phyloP scores from a whole-genome alignment of 2,113 vertebrate genomes.

The Empidonax traillii region DNA sequence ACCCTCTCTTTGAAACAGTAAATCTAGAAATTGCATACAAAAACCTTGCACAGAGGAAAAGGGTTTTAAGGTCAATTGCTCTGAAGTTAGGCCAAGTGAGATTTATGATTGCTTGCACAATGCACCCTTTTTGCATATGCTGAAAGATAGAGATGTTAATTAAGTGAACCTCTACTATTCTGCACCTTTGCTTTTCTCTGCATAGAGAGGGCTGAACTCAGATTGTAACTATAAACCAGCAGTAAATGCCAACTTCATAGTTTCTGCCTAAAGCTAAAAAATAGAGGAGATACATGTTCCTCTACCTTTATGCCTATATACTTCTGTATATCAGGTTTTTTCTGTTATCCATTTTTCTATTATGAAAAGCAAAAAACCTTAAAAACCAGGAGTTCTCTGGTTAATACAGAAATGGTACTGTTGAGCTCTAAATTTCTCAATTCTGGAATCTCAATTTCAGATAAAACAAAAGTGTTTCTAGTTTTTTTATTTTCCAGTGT shows the following conservation, averaged over 20 bases:
- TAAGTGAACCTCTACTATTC: background rate
- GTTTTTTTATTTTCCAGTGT: background rate
- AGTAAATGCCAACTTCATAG: background rate
- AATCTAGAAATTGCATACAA: slow-evolving; percentile 18
- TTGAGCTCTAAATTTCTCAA: background rate
- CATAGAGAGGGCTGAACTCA: background rate
- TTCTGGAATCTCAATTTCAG: background rate
- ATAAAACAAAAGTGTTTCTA: background rate
- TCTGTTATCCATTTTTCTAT: background rate
- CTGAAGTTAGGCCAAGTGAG: background rate
- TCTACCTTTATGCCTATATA: background rate
- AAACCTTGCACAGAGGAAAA: background rate
- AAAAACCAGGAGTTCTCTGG: background rate
- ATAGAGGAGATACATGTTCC: background rate
- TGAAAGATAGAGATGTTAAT: slow-evolving; percentile 2
- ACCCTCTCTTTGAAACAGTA: background rate
- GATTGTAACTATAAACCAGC: background rate
- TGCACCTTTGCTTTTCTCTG: background rate
- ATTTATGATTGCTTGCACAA: slow-evolving; percentile 24
- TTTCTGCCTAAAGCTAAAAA: background rate
- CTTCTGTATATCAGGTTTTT: rapidly evolving
- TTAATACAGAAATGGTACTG: background rate
- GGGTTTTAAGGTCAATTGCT: slow-evolving; percentile 24
- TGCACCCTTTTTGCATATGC: background rate
- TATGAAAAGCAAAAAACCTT: background rate